Conservation (phyloP, 2,113 vertebrate species). For the Sakesphorus luctuosus region DNA sequence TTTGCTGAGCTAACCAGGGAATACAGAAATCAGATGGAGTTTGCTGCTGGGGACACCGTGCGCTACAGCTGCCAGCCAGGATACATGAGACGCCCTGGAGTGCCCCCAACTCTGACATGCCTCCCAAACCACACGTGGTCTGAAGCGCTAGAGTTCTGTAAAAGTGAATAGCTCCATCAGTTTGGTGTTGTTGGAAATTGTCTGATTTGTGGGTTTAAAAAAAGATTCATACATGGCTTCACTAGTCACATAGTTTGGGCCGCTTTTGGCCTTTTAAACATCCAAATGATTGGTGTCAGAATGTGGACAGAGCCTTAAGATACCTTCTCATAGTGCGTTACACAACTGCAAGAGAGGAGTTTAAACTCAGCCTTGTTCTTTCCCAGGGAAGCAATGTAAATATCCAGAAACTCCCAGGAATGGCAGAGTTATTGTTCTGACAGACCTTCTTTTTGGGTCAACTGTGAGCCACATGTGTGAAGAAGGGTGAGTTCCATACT, state of each 20-base stretch:
- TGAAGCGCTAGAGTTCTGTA: conserved; percentile 46
- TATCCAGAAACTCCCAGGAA: conserved; percentile 21
- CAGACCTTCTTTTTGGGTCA: conserved; percentile 37
- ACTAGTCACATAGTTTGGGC: conserved; percentile 55
- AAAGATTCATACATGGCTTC: conserved; percentile 39
- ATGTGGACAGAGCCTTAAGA: conserved; percentile 36
- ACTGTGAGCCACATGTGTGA: neutral
- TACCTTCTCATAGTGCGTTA: neutral
- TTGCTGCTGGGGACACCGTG: neutral
- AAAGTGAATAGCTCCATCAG: conserved; percentile 64
- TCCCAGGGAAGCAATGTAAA: conserved; percentile 56
- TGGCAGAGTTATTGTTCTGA: conserved; percentile 50
- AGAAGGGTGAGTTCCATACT: neutral
- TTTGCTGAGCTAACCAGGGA: conserved; percentile 1
- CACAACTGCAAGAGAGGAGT: neutral
- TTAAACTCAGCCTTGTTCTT: conserved; percentile 59
- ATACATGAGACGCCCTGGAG: neutral
- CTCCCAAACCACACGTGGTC: conserved; percentile 59
- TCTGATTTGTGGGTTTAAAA: neutral
- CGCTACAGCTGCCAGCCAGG: conserved; percentile 27
- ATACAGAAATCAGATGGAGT: neutral
- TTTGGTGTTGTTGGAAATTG: conserved; percentile 6
- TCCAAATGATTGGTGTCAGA: neutral
- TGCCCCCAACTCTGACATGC: conserved; percentile 9
- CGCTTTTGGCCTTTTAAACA: neutral